Base-by-base conservation (phyloP, 2,888 invertebrate genomes). In the Volucella zonaria region DNA sequence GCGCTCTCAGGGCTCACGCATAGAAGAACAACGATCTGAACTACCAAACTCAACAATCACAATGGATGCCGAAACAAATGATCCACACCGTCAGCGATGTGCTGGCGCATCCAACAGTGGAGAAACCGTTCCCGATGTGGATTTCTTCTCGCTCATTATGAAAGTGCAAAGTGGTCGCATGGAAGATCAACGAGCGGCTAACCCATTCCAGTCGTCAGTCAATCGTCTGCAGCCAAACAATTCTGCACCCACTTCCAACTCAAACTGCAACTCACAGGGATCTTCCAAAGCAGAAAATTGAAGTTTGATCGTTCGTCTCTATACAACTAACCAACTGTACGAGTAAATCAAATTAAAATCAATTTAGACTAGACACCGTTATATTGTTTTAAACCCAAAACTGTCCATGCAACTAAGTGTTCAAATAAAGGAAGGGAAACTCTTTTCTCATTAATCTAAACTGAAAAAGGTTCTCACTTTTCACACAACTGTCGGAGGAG, bases 71-170 rank as follows among this genome's bases (percentile, higher is more conserved):
- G 94, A 94, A 87, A 89, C 90, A 45, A 87, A 76, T 3, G 87
- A 87, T 1, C 67, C 87, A 12, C 88, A 88, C 67, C 59, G 87
- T 86, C 89, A 90, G 74, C 88, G 89, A 85, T 90, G 90, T 11
- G 86, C 88, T 0, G 87, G 88, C 11, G 86, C 86, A 14, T 81
- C 87, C 31, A 86, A 87, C 42, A 92, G 93, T 62, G 94, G 94
- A 12, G 93, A 96, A 2, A 98, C 98, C 0, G 97, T 98, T 38
- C 98, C 98, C 0, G 98, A 99, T 89, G 98, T 98, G 89, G 99
- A 99, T 90, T 98, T 99, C 92, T 98, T 99, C 90, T 95, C 96
- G 42, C 93, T 97, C 15, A 96, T 99, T 81, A 95, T 97, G 94
- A 94, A 97, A 86, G 95, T 97, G 68, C 98, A 98, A 92, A 95